Conservation (phyloP, 2,113 vertebrate species). For the Callithrix jacchus region DNA sequence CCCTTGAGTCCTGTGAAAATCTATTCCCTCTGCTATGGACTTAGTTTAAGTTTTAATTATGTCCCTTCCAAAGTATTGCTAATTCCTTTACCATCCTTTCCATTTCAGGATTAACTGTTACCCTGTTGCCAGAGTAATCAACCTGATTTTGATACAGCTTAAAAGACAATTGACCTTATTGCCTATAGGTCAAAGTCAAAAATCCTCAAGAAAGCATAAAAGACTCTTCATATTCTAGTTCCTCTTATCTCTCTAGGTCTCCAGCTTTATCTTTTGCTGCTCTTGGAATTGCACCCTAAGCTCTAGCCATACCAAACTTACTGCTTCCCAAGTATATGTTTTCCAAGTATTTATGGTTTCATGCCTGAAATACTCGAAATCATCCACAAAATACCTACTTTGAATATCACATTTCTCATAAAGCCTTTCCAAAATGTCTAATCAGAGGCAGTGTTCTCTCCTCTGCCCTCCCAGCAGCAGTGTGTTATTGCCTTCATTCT, state of each 20-base stretch:
- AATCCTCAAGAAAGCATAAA: constrained; percentile 8
- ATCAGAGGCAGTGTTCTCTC: neutral
- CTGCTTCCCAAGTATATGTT: neutral
- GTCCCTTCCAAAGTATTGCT: neutral
- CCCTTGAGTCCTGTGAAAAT: neutral
- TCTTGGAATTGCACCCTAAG: neutral
- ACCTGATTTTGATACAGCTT: neutral
- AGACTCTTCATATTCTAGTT: neutral
- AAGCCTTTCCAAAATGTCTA: neutral
- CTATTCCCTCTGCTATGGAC: neutral
- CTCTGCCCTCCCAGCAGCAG: neutral
- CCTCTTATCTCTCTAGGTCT: neutral
- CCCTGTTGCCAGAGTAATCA: neutral
- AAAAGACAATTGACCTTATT: neutral
- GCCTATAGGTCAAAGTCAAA: neutral
- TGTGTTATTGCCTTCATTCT: neutral
- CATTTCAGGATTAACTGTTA: neutral
- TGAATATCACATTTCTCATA: neutral
- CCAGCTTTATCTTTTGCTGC: neutral
- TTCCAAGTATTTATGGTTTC: neutral
- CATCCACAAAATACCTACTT: neutral
- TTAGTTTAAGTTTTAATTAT: neutral
- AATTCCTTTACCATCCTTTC: neutral
- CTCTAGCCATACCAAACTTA: neutral
- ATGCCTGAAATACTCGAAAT: neutral